Base-by-base conservation (phyloP, 2,888 invertebrate species). In the Nezara viridula region DNA sequence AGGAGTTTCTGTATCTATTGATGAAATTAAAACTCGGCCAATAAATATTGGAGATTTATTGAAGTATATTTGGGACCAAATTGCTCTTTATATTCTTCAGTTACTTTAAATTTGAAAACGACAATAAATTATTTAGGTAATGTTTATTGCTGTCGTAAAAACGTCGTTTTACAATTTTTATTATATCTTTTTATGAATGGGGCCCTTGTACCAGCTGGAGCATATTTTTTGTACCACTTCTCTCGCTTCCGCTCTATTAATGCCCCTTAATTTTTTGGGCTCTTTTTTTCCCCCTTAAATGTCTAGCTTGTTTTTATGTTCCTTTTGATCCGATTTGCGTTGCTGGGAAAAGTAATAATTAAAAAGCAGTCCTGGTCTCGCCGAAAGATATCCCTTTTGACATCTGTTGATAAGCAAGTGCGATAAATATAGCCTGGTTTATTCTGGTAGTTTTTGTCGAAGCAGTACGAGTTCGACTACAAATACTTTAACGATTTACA, bases 161-260 rank as follows among this genome's bases (percentile, higher is more conserved):
- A 32, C 7, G 19, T 37, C 27, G 19, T 9, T 2, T 9, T 73
- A 19, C 21, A 19, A 73, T 73, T 73, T 60, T 73, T 73, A 73
- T 73, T 27, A 37, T 27, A 27, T 5, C 37, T 73, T 37, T 73
- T 73, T 73, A 37, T 73, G 7, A 73, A 32, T 73, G 37, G 66
- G 66, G 19, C 19, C 37, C 66, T 10, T 14, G 5, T 6, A 21
- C 66, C 66, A 73, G 66, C 66, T 73, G 66, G 66, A 37, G 6
- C 66, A 27, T 37, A 73, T 73, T 73, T 73, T 73, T 73, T 73
- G 66, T 73, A 19, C 32, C 21, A 27, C 66, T 19, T 60, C 60
- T 60, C 27, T 14, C 27, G 60, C 60, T 60, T 73, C 66, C 66
- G 66, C 27, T 37, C 66, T 73, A 73, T 73, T 73, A 73, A 73